Evolutionary conservation across 2,888 invertebrate species (phyloP).

Genomic region (Hedychridium roseum): DNA sequence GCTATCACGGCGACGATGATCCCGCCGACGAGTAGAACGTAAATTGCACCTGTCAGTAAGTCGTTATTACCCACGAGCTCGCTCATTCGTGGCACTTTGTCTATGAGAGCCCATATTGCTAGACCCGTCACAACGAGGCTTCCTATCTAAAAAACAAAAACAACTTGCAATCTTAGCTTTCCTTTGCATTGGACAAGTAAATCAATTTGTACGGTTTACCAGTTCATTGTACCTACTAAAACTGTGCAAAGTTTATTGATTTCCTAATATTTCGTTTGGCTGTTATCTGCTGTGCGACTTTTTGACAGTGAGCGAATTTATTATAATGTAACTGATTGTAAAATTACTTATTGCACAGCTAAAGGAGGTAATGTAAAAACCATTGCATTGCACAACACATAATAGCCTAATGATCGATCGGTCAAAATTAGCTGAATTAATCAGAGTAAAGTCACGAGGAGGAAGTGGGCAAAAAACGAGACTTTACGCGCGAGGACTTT

Average conservation of each 20-base stretch:
- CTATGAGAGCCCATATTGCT: constrained; percentile 85
- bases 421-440: too few relatives aligned
- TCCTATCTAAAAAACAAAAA: constrained; percentile 71
- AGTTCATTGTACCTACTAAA: neutral
- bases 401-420: too few relatives aligned
- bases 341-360: too few relatives aligned
- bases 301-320: too few relatives aligned
- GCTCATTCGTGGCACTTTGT: constrained; percentile 81
- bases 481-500: too few relatives aligned
- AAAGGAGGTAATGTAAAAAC: too few relatives aligned
- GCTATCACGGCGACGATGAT: constrained; percentile 83
- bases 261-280: neutral
- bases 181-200: neutral
- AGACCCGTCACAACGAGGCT: constrained; percentile 80
- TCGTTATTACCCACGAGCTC: constrained; percentile 87
- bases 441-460: too few relatives aligned
- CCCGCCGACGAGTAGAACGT: constrained; percentile 84
- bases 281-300: neutral
- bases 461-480: too few relatives aligned
- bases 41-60: constrained; percentile 86
- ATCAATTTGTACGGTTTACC: neutral
- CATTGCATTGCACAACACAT: too few relatives aligned
- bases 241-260: neutral
- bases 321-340: too few relatives aligned
- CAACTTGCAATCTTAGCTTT: constrained; percentile 7